These are phyloP conservation scores for Porites rus DNA, from an alignment of 92 coral and sea anemone genomes.

Conservation along the genomic window DNA sequence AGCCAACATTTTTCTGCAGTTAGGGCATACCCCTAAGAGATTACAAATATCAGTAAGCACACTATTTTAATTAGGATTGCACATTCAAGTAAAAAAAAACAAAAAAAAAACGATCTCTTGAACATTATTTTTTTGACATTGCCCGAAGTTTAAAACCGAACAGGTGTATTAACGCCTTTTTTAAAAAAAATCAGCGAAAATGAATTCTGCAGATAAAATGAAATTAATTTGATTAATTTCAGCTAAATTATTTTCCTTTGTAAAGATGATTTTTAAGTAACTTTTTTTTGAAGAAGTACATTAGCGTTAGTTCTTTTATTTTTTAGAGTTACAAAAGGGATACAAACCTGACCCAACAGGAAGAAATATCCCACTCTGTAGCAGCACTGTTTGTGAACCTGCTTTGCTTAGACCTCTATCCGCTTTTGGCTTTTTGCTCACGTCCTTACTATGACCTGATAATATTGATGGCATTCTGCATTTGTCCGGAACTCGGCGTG, in stretches of 20 bases:
- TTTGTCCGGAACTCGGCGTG: constrained; percentile 54
- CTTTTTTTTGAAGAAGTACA: background rate
- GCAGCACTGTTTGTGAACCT: constrained; percentile 5
- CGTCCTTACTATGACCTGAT: background rate
- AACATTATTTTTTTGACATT: background rate
- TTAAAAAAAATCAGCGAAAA: too few relatives aligned
- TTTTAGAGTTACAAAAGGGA: too few relatives aligned
- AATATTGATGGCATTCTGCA: background rate
- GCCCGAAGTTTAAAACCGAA: background rate
- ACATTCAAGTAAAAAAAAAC: constrained; percentile 17
- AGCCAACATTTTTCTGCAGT: constrained; percentile 35
- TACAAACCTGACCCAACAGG: constrained; percentile 48
- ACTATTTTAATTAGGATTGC: background rate
- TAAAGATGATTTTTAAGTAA: too few relatives aligned
- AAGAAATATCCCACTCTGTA: constrained; percentile 40
- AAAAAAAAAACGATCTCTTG: background rate
- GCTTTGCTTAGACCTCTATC: constrained; percentile 36
- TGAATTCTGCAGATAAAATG: too few relatives aligned
- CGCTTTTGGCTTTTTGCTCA: constrained; percentile 28
- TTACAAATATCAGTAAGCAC: constrained; percentile 8
- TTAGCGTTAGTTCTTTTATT: background rate
- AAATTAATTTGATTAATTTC: background rate
- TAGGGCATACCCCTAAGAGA: constrained; percentile 47
- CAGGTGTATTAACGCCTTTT: background rate
- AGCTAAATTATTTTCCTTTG: background rate